These are phyloP conservation scores for Perognathus longimembris DNA, from an alignment of 2,113 vertebrate genomes.

Conservation along the genomic window DNA sequence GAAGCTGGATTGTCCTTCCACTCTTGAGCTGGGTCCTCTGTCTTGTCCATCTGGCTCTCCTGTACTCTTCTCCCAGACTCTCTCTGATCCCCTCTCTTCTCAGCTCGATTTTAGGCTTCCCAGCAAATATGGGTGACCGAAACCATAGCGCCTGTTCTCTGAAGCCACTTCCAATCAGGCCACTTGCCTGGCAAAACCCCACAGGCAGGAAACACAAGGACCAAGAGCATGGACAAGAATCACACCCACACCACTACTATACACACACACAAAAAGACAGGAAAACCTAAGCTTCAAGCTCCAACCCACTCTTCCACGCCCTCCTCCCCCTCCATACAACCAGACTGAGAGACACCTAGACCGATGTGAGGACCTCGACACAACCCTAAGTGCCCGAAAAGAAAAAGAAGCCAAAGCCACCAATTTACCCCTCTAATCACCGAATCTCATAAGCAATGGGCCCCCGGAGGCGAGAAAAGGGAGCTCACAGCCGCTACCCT, in stretches of 20 bases:
- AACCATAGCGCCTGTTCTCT: constrained; percentile 21
- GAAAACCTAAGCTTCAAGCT: constrained; percentile 69
- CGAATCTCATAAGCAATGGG: constrained; percentile 49
- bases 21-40: constrained; percentile 54
- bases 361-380: constrained; percentile 1
- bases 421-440: constrained; percentile 59
- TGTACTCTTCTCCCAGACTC: constrained; percentile 16
- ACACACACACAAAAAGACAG: constrained; percentile 70
- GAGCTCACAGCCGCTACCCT: constrained; percentile 62
- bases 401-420: constrained; percentile 71
- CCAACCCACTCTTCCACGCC: background rate
- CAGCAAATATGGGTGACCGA: background rate
- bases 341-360: constrained; percentile 64
- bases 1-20: constrained; percentile 64
- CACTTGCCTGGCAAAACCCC: constrained; percentile 69
- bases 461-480: constrained; percentile 45
- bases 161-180: constrained; percentile 66
- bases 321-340: constrained; percentile 5
- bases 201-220: constrained; percentile 23
- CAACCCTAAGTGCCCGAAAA: background rate
- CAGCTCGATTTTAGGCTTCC: constrained; percentile 31
- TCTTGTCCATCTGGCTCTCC: constrained; percentile 64
- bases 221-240: constrained; percentile 32
- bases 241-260: constrained; percentile 55
- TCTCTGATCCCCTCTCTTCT: constrained; percentile 21